Evolutionary conservation across 2,888 invertebrate genomes (phyloP).

Genomic region (Erebia palarica): DNA sequence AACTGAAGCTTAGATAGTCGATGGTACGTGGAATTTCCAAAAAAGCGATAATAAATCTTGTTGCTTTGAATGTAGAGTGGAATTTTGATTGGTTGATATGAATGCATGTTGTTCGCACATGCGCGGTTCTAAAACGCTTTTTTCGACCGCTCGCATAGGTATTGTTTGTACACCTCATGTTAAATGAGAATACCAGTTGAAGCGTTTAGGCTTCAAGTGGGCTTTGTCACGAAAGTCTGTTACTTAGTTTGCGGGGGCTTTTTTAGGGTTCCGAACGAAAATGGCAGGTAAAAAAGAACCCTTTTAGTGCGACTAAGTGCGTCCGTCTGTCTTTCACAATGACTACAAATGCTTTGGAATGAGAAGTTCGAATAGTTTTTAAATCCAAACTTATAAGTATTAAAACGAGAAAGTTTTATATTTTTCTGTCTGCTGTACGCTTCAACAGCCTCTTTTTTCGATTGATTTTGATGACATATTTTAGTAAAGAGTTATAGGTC

Average conservation of each 20-base stretch:
- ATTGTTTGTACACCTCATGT: constrained; percentile 34
- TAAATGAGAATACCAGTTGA: constrained; percentile 23
- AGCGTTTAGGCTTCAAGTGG: constrained; percentile 29
- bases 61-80: not conserved
- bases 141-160: constrained; percentile 39
- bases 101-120: constrained; percentile 30
- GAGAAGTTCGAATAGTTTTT: no score
- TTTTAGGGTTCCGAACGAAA: not conserved
- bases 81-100: not conserved
- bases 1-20: constrained; percentile 25
- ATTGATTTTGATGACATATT: no score
- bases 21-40: constrained; percentile 22
- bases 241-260: constrained; percentile 1
- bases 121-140: constrained; percentile 30
- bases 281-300: no score
- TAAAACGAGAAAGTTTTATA: no score
- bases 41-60: not conserved
- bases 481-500: no score
- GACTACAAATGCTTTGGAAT: no score
- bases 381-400: no score
- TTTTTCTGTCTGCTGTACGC: no score
- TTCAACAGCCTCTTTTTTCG: no score
- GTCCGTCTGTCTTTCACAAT: no score
- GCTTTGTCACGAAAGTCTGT: constrained; percentile 29
- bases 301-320: no score